These are phyloP conservation scores for Ormyrus thymus DNA, from an alignment of 2,888 invertebrate genomes.

Conservation along the genomic window DNA sequence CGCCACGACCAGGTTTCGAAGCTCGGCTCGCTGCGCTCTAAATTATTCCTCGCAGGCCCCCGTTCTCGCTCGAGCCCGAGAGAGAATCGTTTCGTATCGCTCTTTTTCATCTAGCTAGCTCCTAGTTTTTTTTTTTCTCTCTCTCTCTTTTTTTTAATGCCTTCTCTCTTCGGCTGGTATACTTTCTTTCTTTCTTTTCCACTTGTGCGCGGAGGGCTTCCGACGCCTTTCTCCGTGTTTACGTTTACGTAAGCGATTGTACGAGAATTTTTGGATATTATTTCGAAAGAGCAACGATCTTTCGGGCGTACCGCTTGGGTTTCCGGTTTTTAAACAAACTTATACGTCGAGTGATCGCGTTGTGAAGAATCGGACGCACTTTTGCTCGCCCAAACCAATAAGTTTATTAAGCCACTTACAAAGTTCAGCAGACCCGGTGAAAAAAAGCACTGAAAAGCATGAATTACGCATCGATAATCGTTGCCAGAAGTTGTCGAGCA, in stretches of 20 bases:
- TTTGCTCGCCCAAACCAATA: no score
- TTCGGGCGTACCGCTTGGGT: neutral
- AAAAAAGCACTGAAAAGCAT: no score
- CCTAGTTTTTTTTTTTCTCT: conserved; percentile 37
- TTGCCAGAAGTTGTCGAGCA: neutral
- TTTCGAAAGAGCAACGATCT: neutral
- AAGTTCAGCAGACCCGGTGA: no score
- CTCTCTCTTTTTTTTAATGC: neutral
- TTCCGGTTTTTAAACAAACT: neutral
- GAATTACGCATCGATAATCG: neutral
- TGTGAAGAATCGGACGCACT: no score
- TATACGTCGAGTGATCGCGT: no score
- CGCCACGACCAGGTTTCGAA: neutral
- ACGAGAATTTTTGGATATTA: neutral
- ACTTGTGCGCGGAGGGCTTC: neutral
- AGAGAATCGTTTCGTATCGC: conserved; percentile 26
- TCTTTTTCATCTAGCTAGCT: conserved; percentile 51
- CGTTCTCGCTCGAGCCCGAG: conserved; percentile 13
- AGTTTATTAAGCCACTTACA: no score
- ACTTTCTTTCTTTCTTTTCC: conserved; percentile 39
- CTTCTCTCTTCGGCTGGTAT: neutral
- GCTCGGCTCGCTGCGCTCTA: conserved; percentile 23
- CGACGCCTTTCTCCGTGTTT: neutral
- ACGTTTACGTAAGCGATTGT: conserved; percentile 25
- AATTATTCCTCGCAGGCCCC: conserved; percentile 46